A percentile compares a stretch with the other conserved stretches of the same genome.
Evolutionary conservation across 1,140 invertebrate species (phyloP).

Genomic region (Drosophila gunungcola): DNA sequence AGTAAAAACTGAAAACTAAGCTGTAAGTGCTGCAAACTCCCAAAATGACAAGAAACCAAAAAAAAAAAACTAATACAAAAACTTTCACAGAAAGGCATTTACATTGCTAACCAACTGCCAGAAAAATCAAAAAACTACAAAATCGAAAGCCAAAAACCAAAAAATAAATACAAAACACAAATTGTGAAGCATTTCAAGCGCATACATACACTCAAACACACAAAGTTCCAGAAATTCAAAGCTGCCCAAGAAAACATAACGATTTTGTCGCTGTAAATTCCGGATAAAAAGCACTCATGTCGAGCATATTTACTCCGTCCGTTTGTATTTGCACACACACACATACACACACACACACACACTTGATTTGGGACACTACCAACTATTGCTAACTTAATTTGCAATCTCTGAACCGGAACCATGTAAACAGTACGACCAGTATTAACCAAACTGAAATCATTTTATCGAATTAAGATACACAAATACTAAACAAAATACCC

Average conservation of each 20-base stretch:
- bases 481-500: conserved; percentile 8
- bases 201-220: neutral
- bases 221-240: conserved; percentile 12
- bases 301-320: conserved; percentile 54
- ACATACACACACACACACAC: neutral
- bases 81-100: conserved; percentile 29
- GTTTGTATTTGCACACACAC: conserved; percentile 28
- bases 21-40: conserved; percentile 14
- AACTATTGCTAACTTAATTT: conserved; percentile 16
- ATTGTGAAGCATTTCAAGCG: neutral
- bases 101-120: conserved; percentile 47
- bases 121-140: conserved; percentile 2
- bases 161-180: neutral
- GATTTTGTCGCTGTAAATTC: conserved; percentile 33
- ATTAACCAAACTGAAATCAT: conserved; percentile 62
- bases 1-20: conserved; percentile 15
- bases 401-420: conserved; percentile 27
- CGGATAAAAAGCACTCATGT: conserved; percentile 9
- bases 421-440: conserved; percentile 52
- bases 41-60: conserved; percentile 7
- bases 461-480: conserved; percentile 20
- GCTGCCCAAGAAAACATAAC: neutral
- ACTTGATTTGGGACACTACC: conserved; percentile 15
- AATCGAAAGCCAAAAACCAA: conserved; percentile 24
- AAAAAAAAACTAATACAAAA: neutral